Percentiles rank a stretch among this genome's conserved stretches.
Conservation (phyloP, 2,888 invertebrate genomes). For the Morpho achilles region DNA sequence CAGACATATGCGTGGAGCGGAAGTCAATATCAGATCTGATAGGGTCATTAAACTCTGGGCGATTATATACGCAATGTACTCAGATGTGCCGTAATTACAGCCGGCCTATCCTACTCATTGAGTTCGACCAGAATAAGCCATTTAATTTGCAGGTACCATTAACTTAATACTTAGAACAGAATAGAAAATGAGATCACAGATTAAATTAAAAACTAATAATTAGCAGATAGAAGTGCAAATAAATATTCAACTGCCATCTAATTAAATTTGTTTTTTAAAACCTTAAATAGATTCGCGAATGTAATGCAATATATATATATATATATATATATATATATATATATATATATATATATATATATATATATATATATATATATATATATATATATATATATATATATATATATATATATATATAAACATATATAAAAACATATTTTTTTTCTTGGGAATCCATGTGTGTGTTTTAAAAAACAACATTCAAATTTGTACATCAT, state of each 20-base stretch:
- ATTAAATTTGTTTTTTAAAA: background rate
- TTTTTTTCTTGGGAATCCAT: too few species aligned
- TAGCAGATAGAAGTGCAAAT: too few species aligned
- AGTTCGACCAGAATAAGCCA: slow-evolving; percentile 96
- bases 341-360: too few species aligned
- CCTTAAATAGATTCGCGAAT: background rate
- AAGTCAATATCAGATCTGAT: slow-evolving; percentile 98
- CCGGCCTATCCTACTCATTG: slow-evolving; percentile 94
- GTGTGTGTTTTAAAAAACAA: too few species aligned
- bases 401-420: too few species aligned
- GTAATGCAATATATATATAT: background rate
- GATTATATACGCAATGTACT: slow-evolving; percentile 96
- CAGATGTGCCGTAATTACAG: slow-evolving; percentile 95
- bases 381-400: too few species aligned
- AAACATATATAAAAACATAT: too few species aligned
- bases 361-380: too few species aligned
- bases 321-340: too few species aligned
- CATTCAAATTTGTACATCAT: too few species aligned
- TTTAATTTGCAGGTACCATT: slow-evolving; percentile 89
- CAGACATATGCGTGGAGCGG: slow-evolving; percentile 97
- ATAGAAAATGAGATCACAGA: background rate
- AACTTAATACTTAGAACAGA: background rate
- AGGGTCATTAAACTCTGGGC: slow-evolving; percentile 95
- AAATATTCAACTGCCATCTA: too few species aligned
- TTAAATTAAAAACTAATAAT: too few species aligned